Evolutionary conservation across 2,888 invertebrate species (phyloP).

Genomic region (Drosophila cracens): DNA sequence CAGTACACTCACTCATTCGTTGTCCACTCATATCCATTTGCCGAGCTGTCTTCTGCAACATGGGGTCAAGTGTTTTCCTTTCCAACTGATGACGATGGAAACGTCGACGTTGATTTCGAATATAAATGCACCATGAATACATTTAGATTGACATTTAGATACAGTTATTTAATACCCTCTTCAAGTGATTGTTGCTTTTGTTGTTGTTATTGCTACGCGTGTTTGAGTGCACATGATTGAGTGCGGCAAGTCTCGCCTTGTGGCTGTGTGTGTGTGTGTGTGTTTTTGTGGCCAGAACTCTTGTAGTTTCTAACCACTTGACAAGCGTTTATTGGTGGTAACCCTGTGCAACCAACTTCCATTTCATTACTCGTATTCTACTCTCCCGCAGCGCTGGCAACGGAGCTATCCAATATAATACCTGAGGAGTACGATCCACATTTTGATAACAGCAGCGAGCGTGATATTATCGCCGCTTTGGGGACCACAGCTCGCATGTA

Average conservation of each 20-base stretch:
- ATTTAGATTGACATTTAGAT: conserved; percentile 76
- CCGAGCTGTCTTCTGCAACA: conserved; percentile 44
- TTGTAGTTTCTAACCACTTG: conserved; percentile 31
- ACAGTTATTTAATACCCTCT: conserved; percentile 70
- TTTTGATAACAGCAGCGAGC: conserved; percentile 93
- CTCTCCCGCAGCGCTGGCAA: conserved; percentile 52
- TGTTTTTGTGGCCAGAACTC: conserved; percentile 16
- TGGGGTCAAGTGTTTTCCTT: conserved; percentile 26
- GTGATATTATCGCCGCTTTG: conserved; percentile 93
- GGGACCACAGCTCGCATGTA: conserved; percentile 94
- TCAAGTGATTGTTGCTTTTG: conserved; percentile 38
- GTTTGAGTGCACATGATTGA: conserved; percentile 45
- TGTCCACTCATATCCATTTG: conserved; percentile 50
- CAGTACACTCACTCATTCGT: conserved; percentile 18
- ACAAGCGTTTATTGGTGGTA: conserved; percentile 45
- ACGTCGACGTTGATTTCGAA: conserved; percentile 38
- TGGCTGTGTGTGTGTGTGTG: background rate
- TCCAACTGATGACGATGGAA: conserved; percentile 19
- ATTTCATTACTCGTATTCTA: background rate
- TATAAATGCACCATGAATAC: conserved; percentile 76
- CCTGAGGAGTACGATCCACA: conserved; percentile 87
- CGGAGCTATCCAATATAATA: conserved; percentile 79
- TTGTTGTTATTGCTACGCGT: conserved; percentile 10
- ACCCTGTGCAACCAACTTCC: background rate
- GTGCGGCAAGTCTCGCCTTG: conserved; percentile 32